Evolutionary conservation across 2,888 invertebrate genomes (phyloP), one percentile per base, ranked within the genome.

Genomic region (Gari tellinella): DNA sequence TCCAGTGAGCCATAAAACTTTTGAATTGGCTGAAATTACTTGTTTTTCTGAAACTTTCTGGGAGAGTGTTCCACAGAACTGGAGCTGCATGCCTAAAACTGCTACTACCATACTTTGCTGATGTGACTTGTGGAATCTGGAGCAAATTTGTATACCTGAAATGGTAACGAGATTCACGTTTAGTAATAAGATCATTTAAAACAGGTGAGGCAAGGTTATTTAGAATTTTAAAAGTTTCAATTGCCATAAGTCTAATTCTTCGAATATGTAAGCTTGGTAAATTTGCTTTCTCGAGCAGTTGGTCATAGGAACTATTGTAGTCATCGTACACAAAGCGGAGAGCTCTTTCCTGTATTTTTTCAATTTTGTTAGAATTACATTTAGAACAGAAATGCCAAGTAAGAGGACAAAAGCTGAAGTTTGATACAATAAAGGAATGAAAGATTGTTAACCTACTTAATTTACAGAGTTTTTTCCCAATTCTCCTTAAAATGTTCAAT

Each of bases 321-420:
- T 43, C 43, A 4, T 43, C 43, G 15, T 43, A 43, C 43, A 43
- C 43, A 43, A 43, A 43, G 5, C 43, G 19, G n/a, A 43, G 19
- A 43, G 43, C 43, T 43, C 43, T 43, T 14, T 43, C 43, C 14
- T 17, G 43, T 43, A 43, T 43, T 19, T 43, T 43, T 43, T 19
- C 43, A 43, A 17, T 43, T 8, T 5, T 19, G 14, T 43, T 14
- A 8, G 4, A 8, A 17, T 43, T 43, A 19, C n/a, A 3, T 17
- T 19, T 43, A 19, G n/a, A 43, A 43, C 43, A 43, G 14, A 43
- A 43, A 14, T 43, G 43, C 19, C 5, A 4, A 17, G 43, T 19
- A 19, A 43, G 19, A 19, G 19, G 19, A 14, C 5, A 43, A 43
- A 19, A 43, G 14, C 19, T 43, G 19, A 43, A 43, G 14, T 43